Base-by-base conservation (phyloP, 1,140 invertebrate species). In the Ceratosolen solmsi region DNA sequence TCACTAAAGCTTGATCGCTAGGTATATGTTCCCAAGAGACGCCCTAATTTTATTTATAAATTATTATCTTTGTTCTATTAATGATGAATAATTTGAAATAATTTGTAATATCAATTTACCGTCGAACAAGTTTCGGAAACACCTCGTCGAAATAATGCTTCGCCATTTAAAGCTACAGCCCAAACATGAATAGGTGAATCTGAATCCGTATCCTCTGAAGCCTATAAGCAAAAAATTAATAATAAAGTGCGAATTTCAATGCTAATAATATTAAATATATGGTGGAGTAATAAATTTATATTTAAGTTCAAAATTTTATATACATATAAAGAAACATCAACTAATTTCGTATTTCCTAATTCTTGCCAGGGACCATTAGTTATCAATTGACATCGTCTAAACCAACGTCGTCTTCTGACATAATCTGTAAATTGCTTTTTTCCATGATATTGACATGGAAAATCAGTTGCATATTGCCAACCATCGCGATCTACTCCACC, bases 391-490 rank as follows among this genome's bases (percentile, higher is more conserved):
- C 96, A 96, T 86, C 95, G 94, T 86, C 97, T 94, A 84, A 95
- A 94, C 97, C 97, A 98, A 68, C 96, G 92, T 63, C 97, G 92
- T 38, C 97, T 93, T 78, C 97, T 92, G 0, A 98, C 97, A 87
- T 96, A 97, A 92, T 98, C 97, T 0, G 96, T 97, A 82, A 98
- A 95, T 77, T 95, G 93, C 89, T 97, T 97, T 84, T 95, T 94
- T 0, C 94, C 94, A 89, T 98, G 97, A 90, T 97, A 98, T 33
- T 94, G 94, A 0, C 95, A 94, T 9, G 96, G 96, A 89, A 98
- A 98, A 90, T 98, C 97, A 2, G 96, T 95, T 3, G 97, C 96
- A 92, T 98, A 98, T 89, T 98, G 97, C 97, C 97, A 98, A 3
- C 97, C 97, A 85, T 98, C 96, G 79, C 93, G 93, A 90, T 98